phyloP scores from a whole-genome alignment of 2,797 vertebrate species.

The Pseudochirops corinnae region DNA sequence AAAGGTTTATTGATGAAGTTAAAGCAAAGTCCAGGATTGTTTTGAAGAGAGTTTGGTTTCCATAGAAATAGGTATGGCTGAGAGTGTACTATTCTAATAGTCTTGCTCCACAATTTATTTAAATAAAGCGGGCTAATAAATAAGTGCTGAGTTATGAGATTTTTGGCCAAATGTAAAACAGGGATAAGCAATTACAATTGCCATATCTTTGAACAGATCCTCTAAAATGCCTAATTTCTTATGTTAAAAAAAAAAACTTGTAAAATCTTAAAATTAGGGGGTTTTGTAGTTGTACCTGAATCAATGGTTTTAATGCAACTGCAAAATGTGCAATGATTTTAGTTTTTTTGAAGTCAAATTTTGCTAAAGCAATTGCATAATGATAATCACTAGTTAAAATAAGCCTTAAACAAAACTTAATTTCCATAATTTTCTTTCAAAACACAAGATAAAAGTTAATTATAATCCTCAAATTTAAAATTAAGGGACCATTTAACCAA shows the following conservation, averaged over 20 bases:
- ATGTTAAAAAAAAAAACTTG: background rate
- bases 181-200: background rate
- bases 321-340: background rate
- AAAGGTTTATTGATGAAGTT: conserved; percentile 76
- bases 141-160: conserved; percentile 40
- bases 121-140: conserved; percentile 61
- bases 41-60: conserved; percentile 77
- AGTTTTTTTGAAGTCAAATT: conserved; percentile 31
- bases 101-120: conserved; percentile 73
- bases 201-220: background rate
- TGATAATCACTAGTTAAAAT: conserved; percentile 12
- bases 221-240: conserved; percentile 6
- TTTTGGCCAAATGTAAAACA: conserved; percentile 54
- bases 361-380: conserved; percentile 10
- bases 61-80: conserved; percentile 65
- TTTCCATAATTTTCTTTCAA: conserved; percentile 14
- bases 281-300: background rate
- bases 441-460: conserved; percentile 37
- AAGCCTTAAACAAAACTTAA: conserved; percentile 4
- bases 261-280: conserved; percentile 28
- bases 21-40: conserved; percentile 77
- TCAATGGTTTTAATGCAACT: conserved; percentile 4
- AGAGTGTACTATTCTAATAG: conserved; percentile 64
- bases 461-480: conserved; percentile 31
- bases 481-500: conserved; percentile 35